Evolutionary conservation across 1,140 invertebrate species (phyloP), one percentile per base, ranked within the genome.

Genomic region (Leptopilina clavipes): DNA sequence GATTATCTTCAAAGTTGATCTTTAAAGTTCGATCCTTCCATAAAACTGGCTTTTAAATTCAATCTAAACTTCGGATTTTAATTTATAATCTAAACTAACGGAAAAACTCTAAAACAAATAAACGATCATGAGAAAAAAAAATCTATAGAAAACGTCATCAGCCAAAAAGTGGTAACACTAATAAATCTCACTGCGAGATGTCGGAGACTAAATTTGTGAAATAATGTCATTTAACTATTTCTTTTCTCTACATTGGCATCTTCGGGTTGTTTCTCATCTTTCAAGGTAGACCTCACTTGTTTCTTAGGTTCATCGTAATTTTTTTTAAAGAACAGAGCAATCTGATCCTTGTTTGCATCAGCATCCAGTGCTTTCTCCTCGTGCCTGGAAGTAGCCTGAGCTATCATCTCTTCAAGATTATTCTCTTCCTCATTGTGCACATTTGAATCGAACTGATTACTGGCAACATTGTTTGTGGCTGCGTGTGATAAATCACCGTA

Each of bases 311-410:
- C 85, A 0, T 82, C 82, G 75, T 84, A 86, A 59, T 83, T 82
- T 70, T 83, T 82, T 43, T 85, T 40, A 40, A 40, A 86, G 76
- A 86, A 89, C 1, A 90, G 77, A 37, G 87, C 88, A 11, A 88
- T 76, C 12, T 82, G 76, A 5, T 82, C 81, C 14, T 81, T 78
- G 25, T 81, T 65, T 8, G 77, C 71, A 7, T 81, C 70, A 22
- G 18, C 54, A 0, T 79, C 18, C 1, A 70, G 31, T 5, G 14
- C 43, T 18, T 75, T 72, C 0, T 22, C 45, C 11, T 54, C 72
- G 11, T 14, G 65, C 2, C 48, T 76, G 9, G 18, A 72, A 11
- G 37, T 77, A 25, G 73, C 19, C 19, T 82, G 72, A 1, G 76
- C 79, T 0, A 76, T 71, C 22, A 83, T 76, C 25, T 79, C 72